Conservation (phyloP, 2,888 invertebrate genomes). For the Boloria euphrosyne region DNA sequence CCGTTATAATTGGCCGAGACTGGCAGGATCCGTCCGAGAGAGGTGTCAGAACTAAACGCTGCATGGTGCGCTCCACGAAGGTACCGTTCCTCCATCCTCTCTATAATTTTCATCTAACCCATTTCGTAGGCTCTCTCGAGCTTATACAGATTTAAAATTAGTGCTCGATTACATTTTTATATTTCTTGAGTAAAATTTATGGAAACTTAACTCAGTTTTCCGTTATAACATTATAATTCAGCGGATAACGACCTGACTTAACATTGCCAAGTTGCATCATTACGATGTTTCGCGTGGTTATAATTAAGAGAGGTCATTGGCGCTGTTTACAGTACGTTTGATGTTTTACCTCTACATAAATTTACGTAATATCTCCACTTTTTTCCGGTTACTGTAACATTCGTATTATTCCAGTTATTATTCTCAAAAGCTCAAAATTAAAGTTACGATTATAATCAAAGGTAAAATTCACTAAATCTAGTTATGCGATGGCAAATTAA, state of each 20-base stretch:
- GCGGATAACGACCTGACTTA: constrained; percentile 27
- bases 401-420: neutral
- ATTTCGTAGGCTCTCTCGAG: constrained; percentile 55
- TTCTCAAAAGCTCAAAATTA: neutral
- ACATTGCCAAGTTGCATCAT: constrained; percentile 32
- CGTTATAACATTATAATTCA: constrained; percentile 35
- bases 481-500: neutral
- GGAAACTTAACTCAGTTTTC: constrained; percentile 24
- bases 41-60: constrained; percentile 64
- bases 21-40: constrained; percentile 52
- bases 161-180: constrained; percentile 1
- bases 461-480: neutral
- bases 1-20: constrained; percentile 73
- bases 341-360: constrained; percentile 14
- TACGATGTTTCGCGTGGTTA: constrained; percentile 24
- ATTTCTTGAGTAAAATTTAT: constrained; percentile 11
- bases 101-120: constrained; percentile 65
- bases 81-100: constrained; percentile 53
- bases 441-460: neutral
- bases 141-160: constrained; percentile 21
- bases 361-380: constrained; percentile 9
- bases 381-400: constrained; percentile 5
- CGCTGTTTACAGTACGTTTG: constrained; percentile 28
- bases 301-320: constrained; percentile 36
- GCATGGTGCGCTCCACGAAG: constrained; percentile 46